phyloP scores from a whole-genome alignment of 2,888 invertebrate species.

The Phalera bucephala region DNA sequence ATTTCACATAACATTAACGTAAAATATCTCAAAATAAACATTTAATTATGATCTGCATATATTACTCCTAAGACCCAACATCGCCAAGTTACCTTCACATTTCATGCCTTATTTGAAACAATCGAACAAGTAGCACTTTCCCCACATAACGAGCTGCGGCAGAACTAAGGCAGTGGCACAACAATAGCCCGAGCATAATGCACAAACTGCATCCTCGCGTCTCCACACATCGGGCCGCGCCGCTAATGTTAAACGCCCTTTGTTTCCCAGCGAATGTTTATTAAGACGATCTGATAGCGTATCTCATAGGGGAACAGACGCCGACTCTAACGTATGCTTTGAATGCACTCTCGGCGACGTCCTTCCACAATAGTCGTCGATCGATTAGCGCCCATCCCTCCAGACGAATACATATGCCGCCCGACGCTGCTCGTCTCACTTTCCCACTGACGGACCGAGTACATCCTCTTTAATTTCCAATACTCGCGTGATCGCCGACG shows the following conservation, averaged over 20 bases:
- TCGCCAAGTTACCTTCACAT: background rate
- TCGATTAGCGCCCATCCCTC: slow-evolving; percentile 64
- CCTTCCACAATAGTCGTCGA: slow-evolving; percentile 62
- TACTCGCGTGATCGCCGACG: slow-evolving; percentile 66
- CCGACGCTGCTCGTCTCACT: slow-evolving; percentile 8
- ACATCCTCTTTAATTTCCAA: slow-evolving; percentile 61
- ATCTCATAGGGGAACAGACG: slow-evolving; percentile 68
- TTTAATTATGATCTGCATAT: no score
- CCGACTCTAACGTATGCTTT: slow-evolving; percentile 69
- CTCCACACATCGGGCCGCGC: slow-evolving; percentile 48
- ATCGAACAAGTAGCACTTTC: slow-evolving; percentile 27
- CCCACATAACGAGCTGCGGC: slow-evolving; percentile 40
- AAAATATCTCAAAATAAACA: no score
- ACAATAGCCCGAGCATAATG: slow-evolving; percentile 59
- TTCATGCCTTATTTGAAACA: slow-evolving; percentile 11
- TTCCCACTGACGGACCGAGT: slow-evolving; percentile 55
- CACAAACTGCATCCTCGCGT: slow-evolving; percentile 38
- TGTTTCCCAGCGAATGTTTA: slow-evolving; percentile 78
- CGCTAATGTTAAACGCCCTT: slow-evolving; percentile 69
- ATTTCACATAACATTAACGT: no score
- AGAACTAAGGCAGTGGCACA: slow-evolving; percentile 39
- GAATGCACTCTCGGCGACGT: slow-evolving; percentile 48
- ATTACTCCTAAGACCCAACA: background rate
- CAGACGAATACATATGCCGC: slow-evolving; percentile 20
- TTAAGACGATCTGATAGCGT: slow-evolving; percentile 80